These are phyloP conservation scores for Chorisops tibialis DNA, from an alignment of 2,888 invertebrate genomes.

Conservation along the genomic window DNA sequence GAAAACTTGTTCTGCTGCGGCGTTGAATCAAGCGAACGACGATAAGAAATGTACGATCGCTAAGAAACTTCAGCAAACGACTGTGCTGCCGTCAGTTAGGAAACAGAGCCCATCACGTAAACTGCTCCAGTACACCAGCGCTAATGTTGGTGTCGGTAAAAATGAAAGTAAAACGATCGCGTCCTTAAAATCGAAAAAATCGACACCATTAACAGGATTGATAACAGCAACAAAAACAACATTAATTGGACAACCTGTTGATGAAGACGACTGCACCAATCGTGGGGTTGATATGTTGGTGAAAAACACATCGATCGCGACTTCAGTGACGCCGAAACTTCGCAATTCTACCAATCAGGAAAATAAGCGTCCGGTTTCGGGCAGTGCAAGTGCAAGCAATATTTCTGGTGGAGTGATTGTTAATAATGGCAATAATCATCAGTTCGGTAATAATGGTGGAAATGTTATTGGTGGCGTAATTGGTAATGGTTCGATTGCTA, in stretches of 20 bases:
- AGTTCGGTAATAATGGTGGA: not conserved
- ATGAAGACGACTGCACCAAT: slow-evolving; percentile 57
- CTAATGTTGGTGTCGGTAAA: not conserved
- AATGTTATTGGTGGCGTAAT: not conserved
- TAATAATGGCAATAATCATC: too few species aligned
- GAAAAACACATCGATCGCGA: not conserved
- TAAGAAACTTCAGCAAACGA: slow-evolving; percentile 19
- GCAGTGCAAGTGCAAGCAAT: slow-evolving; percentile 34
- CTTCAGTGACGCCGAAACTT: not conserved
- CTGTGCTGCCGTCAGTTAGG: slow-evolving; percentile 43
- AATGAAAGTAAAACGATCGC: slow-evolving; percentile 19
- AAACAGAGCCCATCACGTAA: slow-evolving; percentile 46
- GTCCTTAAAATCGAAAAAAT: slow-evolving; percentile 20
- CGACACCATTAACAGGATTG: slow-evolving; percentile 5
- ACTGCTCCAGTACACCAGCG: slow-evolving; percentile 33
- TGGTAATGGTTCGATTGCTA: not conserved
- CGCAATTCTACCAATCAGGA: slow-evolving; percentile 54
- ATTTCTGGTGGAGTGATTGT: slow-evolving; percentile 25
- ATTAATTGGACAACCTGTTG: too few species aligned
- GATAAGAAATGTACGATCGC: slow-evolving; percentile 22
- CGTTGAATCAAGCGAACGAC: not conserved
- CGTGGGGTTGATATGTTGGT: slow-evolving; percentile 27
- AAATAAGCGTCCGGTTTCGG: slow-evolving; percentile 53
- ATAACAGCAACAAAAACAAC: slow-evolving; percentile 2
- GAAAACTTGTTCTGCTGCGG: slow-evolving; percentile 10